Conservation (phyloP, 1,140 invertebrate species). For the Drosophila nigrodunni region DNA sequence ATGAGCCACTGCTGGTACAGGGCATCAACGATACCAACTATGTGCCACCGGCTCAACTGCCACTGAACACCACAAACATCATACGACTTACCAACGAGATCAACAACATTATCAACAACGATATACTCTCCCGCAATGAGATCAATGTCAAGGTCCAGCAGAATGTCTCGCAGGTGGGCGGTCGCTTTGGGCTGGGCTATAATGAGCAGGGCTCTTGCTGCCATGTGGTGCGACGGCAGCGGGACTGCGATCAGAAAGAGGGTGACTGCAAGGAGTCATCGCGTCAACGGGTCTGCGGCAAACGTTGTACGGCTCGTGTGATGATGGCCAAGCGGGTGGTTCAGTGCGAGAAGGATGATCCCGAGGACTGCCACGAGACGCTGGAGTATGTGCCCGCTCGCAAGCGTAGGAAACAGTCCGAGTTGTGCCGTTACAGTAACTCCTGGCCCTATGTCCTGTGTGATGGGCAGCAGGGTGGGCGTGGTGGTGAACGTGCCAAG, state of each 20-base stretch:
- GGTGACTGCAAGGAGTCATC: conserved; percentile 35
- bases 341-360: conserved; percentile 45
- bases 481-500: background rate
- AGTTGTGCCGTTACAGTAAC: conserved; percentile 39
- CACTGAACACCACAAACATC: conserved; percentile 73
- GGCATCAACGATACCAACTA: conserved; percentile 70
- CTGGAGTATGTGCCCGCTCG: conserved; percentile 63
- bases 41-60: conserved; percentile 23
- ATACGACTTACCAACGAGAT: conserved; percentile 75
- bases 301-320: conserved; percentile 63
- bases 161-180: conserved; percentile 70
- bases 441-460: conserved; percentile 57
- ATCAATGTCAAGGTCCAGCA: conserved; percentile 65
- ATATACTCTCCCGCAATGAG: conserved; percentile 56
- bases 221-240: conserved; percentile 50
- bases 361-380: conserved; percentile 52
- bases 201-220: conserved; percentile 72
- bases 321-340: conserved; percentile 68
- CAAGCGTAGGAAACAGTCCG: conserved; percentile 6
- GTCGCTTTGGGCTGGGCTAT: conserved; percentile 72
- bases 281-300: conserved; percentile 62
- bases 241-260: conserved; percentile 45
- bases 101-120: conserved; percentile 67
- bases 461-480: background rate
- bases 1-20: conserved; percentile 70